Percentiles rank a stretch among this genome's conserved stretches.
These are phyloP conservation scores for Ara ararauna DNA, from an alignment of 2,797 vertebrate species.

Conservation along the genomic window DNA sequence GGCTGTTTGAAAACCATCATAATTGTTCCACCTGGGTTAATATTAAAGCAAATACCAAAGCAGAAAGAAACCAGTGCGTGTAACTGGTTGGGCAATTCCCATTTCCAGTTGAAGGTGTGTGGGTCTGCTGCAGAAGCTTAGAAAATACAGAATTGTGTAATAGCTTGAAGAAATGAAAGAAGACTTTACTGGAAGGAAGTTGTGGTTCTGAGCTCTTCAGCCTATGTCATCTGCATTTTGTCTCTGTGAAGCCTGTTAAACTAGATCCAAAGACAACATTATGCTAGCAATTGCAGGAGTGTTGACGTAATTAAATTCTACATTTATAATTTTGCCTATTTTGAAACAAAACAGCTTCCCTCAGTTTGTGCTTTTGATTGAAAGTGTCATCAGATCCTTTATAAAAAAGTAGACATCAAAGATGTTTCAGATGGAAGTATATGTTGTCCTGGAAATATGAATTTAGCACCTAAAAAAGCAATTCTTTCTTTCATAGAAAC, in stretches of 20 bases:
- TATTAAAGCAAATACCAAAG: not conserved
- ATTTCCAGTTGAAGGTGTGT: not conserved
- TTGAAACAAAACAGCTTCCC: not conserved
- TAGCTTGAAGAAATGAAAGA: constrained; percentile 41
- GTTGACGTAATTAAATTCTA: not conserved
- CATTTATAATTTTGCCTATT: not conserved
- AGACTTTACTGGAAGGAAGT: constrained; percentile 52
- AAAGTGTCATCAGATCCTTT: not conserved
- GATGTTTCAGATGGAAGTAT: not conserved
- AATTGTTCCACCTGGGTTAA: not conserved
- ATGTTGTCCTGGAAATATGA: not conserved
- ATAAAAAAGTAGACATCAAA: not conserved
- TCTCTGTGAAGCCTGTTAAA: not conserved
- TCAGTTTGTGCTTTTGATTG: not conserved
- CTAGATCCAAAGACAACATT: not conserved
- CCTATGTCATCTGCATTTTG: not conserved
- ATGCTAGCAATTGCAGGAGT: not conserved
- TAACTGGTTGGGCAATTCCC: not conserved
- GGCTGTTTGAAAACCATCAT: not conserved
- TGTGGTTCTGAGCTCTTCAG: constrained; percentile 4
- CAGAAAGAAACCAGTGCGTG: not conserved
- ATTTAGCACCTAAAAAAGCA: not conserved
- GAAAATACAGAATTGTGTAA: constrained; percentile 59
- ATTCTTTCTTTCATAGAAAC: not conserved
- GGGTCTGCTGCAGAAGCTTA: constrained; percentile 1